Conservation (phyloP, 2,797 vertebrate genomes). For the Agapornis canus region DNA sequence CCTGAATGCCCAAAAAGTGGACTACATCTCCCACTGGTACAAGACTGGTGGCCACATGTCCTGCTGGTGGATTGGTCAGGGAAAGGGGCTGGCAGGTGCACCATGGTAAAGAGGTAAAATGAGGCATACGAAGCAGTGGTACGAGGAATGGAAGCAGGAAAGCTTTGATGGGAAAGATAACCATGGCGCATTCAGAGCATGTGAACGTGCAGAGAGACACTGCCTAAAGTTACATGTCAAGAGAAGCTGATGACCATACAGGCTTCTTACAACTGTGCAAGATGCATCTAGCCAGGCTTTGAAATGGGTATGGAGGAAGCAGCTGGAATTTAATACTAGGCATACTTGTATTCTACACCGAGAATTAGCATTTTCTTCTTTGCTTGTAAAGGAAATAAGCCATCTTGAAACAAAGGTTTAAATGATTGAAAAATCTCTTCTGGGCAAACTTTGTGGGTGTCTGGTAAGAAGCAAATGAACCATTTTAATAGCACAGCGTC, state of each 20-base stretch:
- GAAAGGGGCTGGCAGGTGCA: not conserved
- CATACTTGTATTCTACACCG: not conserved
- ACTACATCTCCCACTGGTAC: fast-evolving
- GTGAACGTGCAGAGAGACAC: not conserved
- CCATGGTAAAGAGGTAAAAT: not conserved
- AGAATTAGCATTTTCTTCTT: not conserved
- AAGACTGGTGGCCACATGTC: not conserved
- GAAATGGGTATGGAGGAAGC: not conserved
- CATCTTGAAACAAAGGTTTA: not conserved
- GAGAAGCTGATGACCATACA: not conserved
- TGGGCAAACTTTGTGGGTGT: not conserved
- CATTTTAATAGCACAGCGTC: not conserved
- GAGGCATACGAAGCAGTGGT: fast-evolving
- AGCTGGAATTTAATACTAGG: not conserved
- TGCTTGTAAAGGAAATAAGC: not conserved
- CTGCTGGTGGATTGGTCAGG: not conserved
- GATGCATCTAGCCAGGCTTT: not conserved
- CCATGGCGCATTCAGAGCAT: not conserved
- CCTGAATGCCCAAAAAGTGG: not conserved
- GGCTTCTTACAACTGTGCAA: not conserved
- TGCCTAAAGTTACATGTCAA: fast-evolving
- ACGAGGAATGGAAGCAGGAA: not conserved
- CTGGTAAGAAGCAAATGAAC: not conserved
- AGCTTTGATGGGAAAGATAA: not conserved
- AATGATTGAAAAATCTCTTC: not conserved